phyloP scores from a whole-genome alignment of 2,113 vertebrate species.

The Oreotrochilus melanogaster region DNA sequence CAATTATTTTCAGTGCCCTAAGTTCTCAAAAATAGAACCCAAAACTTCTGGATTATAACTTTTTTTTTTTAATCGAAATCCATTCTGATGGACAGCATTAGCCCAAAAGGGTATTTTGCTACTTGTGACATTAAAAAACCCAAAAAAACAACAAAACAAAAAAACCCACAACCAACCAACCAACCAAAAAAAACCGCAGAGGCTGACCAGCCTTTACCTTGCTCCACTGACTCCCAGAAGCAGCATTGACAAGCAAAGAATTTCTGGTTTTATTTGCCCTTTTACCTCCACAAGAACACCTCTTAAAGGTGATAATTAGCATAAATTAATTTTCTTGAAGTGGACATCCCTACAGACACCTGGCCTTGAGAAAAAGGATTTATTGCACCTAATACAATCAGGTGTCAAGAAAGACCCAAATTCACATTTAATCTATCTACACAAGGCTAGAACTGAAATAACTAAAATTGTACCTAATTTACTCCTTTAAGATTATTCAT shows the following conservation, averaged over 20 bases:
- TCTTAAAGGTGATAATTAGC: neutral
- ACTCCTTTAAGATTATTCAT: slow-evolving; percentile 59
- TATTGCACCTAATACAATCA: neutral
- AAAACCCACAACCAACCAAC: too few relatives aligned
- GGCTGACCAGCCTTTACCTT: neutral
- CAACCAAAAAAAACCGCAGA: neutral
- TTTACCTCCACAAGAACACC: neutral
- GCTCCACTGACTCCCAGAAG: neutral
- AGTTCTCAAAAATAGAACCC: neutral
- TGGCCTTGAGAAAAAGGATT: neutral
- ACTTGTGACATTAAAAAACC: neutral
- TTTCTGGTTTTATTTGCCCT: neutral
- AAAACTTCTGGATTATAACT: neutral
- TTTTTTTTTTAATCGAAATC: neutral
- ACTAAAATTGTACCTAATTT: slow-evolving; percentile 36
- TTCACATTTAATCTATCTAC: neutral
- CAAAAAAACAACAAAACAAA: neutral
- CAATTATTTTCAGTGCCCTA: neutral
- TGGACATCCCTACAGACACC: neutral
- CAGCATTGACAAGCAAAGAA: neutral
- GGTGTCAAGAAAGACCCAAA: neutral
- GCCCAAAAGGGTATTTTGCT: neutral
- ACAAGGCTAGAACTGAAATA: slow-evolving; percentile 20
- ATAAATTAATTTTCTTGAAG: neutral
- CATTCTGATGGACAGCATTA: neutral